Base-by-base conservation (phyloP, 2,888 invertebrate species). In the Ramazzottius varieornatus region DNA sequence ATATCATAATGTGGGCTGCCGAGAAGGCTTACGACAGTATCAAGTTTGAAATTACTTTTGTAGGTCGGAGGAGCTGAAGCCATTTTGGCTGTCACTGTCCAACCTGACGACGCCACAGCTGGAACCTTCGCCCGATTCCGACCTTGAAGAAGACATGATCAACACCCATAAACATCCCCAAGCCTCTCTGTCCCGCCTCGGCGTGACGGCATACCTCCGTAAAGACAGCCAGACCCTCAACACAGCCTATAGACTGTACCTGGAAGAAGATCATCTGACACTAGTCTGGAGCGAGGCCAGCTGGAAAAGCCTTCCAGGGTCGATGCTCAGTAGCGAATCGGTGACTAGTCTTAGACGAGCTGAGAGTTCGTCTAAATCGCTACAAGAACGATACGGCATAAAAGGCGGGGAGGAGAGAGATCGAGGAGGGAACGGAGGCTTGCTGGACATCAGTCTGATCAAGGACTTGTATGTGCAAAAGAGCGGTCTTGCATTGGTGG, bases 11-110 rank as follows among this genome's bases (percentile, higher is more conserved):
- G n/a, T n/a, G n/a, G n/a, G n/a, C n/a, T n/a, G n/a, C n/a, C n/a
- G n/a, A n/a, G n/a, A n/a, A n/a, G n/a, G n/a, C n/a, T n/a, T n/a
- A n/a, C n/a, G n/a, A n/a, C n/a, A n/a, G n/a, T n/a, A n/a, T n/a
- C n/a, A n/a, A n/a, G n/a, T n/a, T n/a, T n/a, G n/a, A n/a, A n/a
- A n/a, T n/a, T n/a, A n/a, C n/a, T n/a, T n/a, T n/a, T 69, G 16
- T 81, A 91, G 91, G 75, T 91, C 89, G 32, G 86, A 86, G 75
- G 90, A 91, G 78, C 81, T 93, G 72, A 88, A 89, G 73, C 84
- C 88, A 1, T 90, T 92, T 78, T 89, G 90, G 89, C 80, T 86
- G 75, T 85, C 86, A 68, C 83, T 92, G 54, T 71, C 73, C 20
- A 75, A 75, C 33, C 20, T 73, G 63, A 74, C 74, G 65, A 71